A percentile compares a stretch with the other conserved stretches of the same genome.
Evolutionary conservation across 2,797 vertebrate genomes (phyloP).

Genomic region (Petrocephalus schoutedeni): DNA sequence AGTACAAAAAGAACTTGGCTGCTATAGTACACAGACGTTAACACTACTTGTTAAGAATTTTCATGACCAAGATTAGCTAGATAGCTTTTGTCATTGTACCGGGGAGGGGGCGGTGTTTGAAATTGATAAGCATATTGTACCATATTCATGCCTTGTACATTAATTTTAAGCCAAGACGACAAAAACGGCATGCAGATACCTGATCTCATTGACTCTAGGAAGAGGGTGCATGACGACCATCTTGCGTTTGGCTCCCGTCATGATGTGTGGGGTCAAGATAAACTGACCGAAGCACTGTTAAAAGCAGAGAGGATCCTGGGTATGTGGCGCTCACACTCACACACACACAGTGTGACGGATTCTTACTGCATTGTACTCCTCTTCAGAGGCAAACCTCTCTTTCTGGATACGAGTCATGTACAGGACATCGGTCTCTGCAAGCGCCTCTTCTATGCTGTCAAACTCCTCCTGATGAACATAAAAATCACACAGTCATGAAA

Average conservation of each 20-base stretch:
- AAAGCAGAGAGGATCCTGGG: not conserved
- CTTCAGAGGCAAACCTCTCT: constrained; percentile 76
- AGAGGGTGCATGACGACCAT: constrained; percentile 98
- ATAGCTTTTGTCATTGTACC: not conserved
- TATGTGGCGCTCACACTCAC: not conserved
- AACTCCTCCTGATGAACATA: constrained; percentile 78
- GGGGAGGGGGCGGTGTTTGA: not conserved
- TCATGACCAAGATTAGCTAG: not conserved
- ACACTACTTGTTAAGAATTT: not conserved
- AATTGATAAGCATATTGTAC: not conserved
- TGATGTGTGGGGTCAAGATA: constrained; percentile 92
- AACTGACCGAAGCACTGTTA: constrained; percentile 75
- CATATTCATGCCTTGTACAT: not conserved
- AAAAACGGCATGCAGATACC: constrained; percentile 54
- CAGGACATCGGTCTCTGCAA: constrained; percentile 89
- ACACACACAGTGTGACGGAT: not conserved
- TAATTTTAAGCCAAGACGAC: not conserved
- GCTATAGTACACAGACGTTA: not conserved
- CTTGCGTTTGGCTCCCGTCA: constrained; percentile 92
- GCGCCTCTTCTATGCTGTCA: constrained; percentile 84
- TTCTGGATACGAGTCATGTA: constrained; percentile 97
- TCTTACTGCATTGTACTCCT: constrained; percentile 83
- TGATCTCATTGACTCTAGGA: constrained; percentile 93
- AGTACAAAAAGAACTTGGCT: not conserved
- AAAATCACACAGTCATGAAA: not conserved